Evolutionary conservation across 92 coral and sea anemone species (phyloP).

Genomic region (Palythoa grandis): DNA sequence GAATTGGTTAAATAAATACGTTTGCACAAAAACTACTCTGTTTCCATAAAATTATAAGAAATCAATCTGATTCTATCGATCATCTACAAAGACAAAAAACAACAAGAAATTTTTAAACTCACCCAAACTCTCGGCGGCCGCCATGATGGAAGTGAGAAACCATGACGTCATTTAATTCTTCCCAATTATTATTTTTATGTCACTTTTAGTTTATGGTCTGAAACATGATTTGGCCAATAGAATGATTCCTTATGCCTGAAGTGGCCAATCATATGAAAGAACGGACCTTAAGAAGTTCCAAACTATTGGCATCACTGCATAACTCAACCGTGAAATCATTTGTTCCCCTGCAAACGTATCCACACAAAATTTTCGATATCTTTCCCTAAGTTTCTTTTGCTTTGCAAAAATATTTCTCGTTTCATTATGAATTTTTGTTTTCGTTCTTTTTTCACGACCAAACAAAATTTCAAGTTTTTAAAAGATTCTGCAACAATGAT

Average conservation of each 20-base stretch:
- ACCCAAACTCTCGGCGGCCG: slow-evolving; percentile 33
- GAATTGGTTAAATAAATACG: neutral
- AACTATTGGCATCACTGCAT: slow-evolving; percentile 35
- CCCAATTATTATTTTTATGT: slow-evolving; percentile 2
- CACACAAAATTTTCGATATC: neutral
- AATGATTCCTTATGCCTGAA: neutral
- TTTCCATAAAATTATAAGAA: neutral
- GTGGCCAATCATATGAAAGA: slow-evolving; percentile 12
- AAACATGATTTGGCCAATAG: slow-evolving; percentile 12
- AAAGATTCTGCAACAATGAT: neutral
- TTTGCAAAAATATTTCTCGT: neutral
- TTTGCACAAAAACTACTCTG: neutral
- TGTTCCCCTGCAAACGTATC: neutral
- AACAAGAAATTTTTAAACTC: neutral
- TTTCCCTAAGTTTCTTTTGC: neutral
- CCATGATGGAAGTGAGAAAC: slow-evolving; percentile 36
- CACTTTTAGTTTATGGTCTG: slow-evolving; percentile 12
- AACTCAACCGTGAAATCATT: slow-evolving; percentile 19
- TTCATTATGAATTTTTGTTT: neutral
- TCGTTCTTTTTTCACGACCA: neutral
- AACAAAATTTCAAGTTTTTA: too few species aligned
- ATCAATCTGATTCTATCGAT: neutral
- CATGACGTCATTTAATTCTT: slow-evolving; percentile 41
- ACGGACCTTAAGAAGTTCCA: slow-evolving; percentile 14
- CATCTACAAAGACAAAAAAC: neutral